phyloP scores from a whole-genome alignment of 2,888 invertebrate genomes.

The Acleris laterana region DNA sequence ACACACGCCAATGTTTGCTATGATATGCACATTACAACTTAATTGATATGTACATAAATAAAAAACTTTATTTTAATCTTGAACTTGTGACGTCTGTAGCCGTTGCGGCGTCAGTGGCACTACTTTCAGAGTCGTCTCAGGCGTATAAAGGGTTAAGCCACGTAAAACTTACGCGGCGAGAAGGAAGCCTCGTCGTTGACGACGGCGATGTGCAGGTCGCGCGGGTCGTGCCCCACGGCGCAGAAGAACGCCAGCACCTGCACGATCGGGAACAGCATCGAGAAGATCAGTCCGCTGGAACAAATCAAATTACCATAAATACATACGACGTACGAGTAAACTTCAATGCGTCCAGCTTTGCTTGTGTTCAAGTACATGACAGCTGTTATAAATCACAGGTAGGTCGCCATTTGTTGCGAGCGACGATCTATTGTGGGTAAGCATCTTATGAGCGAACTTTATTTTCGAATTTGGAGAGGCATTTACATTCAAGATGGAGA shows the following conservation, averaged over 20 bases:
- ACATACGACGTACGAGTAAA: conserved; percentile 1
- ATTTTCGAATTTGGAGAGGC: too few relatives aligned
- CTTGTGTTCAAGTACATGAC: conserved; percentile 30
- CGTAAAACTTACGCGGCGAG: conserved; percentile 63
- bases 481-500: too few relatives aligned
- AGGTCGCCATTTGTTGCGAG: conserved; percentile 23
- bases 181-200: conserved; percentile 90
- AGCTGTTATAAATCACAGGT: conserved; percentile 34
- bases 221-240: conserved; percentile 91
- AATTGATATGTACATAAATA: too few relatives aligned
- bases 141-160: too few relatives aligned
- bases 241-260: conserved; percentile 92
- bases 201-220: conserved; percentile 88
- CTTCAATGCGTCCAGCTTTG: conserved; percentile 14
- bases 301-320: conserved; percentile 20
- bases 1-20: too few relatives aligned
- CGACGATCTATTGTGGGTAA: background rate
- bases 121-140: too few relatives aligned
- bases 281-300: conserved; percentile 91
- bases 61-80: too few relatives aligned
- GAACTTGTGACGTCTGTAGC: too few relatives aligned
- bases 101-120: too few relatives aligned
- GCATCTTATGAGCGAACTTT: too few relatives aligned
- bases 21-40: too few relatives aligned
- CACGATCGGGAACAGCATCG: conserved; percentile 91